Conservation (phyloP, 2,113 vertebrate species). For the Oenanthe oenanthe region DNA sequence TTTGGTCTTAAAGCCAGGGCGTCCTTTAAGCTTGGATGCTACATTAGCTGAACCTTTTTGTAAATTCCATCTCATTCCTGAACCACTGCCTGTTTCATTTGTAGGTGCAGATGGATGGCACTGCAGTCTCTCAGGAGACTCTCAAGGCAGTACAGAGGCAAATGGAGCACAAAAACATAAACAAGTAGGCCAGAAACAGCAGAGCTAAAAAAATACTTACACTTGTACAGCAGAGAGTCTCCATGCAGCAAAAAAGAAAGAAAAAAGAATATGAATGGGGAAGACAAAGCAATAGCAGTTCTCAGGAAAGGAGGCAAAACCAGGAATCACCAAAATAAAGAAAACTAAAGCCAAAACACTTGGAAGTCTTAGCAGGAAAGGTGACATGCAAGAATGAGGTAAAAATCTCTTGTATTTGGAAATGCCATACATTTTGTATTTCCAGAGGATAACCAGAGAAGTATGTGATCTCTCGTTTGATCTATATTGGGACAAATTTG, state of each 20-base stretch:
- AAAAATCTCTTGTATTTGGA: background rate
- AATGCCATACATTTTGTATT: background rate
- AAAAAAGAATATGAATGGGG: constrained; percentile 81
- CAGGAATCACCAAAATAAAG: constrained; percentile 65
- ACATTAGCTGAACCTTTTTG: constrained; percentile 6
- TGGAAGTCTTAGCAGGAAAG: constrained; percentile 53
- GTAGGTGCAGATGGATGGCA: constrained; percentile 39
- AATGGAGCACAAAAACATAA: constrained; percentile 59
- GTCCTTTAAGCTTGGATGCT: constrained; percentile 38
- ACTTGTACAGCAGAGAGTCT: constrained; percentile 98
- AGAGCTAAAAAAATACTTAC: constrained; percentile 87
- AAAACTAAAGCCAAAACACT: constrained; percentile 61
- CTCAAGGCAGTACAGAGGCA: constrained; percentile 64
- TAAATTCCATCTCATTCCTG: constrained; percentile 22
- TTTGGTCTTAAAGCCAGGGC: background rate
- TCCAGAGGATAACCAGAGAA: background rate
- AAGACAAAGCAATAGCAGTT: constrained; percentile 76
- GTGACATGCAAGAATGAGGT: constrained; percentile 41
- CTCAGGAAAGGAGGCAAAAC: constrained; percentile 57
- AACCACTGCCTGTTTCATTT: constrained; percentile 31
- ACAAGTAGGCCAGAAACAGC: constrained; percentile 66
- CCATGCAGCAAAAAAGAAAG: constrained; percentile 89
- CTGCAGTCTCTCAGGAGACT: constrained; percentile 53
- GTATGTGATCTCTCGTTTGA: background rate
- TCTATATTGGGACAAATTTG: background rate